A percentile compares a stretch with the other conserved stretches of the same genome.
phyloP scores from a whole-genome alignment of 2,888 invertebrate genomes.

The Dynastes grantii region DNA sequence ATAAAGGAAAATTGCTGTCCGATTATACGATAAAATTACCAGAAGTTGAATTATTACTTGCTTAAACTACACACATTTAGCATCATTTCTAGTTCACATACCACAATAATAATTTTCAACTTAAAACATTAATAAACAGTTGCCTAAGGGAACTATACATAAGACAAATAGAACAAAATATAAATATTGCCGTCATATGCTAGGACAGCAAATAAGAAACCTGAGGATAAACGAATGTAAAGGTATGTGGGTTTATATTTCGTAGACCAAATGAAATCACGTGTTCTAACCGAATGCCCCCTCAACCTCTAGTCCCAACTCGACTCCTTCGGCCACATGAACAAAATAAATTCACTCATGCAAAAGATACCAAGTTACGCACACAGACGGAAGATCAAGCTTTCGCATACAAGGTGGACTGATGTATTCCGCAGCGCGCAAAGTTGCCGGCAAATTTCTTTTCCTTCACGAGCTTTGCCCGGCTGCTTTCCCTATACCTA shows the following conservation, averaged over 20 bases:
- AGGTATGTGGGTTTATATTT: slow-evolving; percentile 56
- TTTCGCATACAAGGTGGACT: slow-evolving; percentile 51
- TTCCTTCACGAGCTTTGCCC: slow-evolving; percentile 57
- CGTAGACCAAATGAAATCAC: slow-evolving; percentile 65
- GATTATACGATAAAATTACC: too few species aligned
- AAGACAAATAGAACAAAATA: background rate
- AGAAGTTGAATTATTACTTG: too few species aligned
- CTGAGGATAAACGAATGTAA: slow-evolving; percentile 53
- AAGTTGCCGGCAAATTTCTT: slow-evolving; percentile 51
- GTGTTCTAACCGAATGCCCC: slow-evolving; percentile 61
- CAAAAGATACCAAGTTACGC: slow-evolving; percentile 63
- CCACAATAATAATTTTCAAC: too few species aligned
- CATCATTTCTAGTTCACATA: too few species aligned
- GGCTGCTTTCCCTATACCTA: slow-evolving; percentile 63
- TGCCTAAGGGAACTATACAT: too few species aligned
- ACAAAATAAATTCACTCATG: slow-evolving; percentile 68
- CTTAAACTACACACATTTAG: too few species aligned
- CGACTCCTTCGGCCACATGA: slow-evolving; percentile 63
- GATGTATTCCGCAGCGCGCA: slow-evolving; percentile 52
- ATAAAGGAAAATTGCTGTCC: too few species aligned
- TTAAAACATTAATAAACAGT: too few species aligned
- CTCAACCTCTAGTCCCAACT: slow-evolving; percentile 54
- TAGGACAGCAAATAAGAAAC: background rate
- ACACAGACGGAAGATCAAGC: slow-evolving; percentile 55
- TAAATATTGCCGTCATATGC: background rate